A percentile compares a stretch with the other conserved stretches of the same genome.
These are phyloP conservation scores for Hirtodrosophila alboralis DNA, from an alignment of 2,888 invertebrate species.

Conservation along the genomic window DNA sequence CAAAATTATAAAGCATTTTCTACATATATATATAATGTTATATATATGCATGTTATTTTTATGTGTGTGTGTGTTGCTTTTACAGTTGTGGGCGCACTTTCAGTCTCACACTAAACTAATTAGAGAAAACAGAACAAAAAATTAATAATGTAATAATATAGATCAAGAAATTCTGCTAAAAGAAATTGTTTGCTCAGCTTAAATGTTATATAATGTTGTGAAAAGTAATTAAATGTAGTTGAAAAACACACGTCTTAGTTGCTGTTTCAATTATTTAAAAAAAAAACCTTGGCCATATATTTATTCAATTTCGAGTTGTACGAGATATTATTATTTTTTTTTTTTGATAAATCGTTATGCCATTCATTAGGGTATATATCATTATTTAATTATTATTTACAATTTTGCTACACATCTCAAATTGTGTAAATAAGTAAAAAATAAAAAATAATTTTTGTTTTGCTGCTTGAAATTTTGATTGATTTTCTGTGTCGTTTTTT, in stretches of 20 bases:
- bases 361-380: conserved; percentile 20
- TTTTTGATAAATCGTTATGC: no score
- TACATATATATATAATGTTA: conserved; percentile 12
- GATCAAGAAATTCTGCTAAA: conserved; percentile 37
- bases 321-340: conserved; percentile 12
- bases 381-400: conserved; percentile 46
- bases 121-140: conserved; percentile 31
- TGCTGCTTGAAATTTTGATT: conserved; percentile 50
- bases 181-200: conserved; percentile 29
- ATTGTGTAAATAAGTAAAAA: conserved; percentile 52
- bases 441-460: conserved; percentile 14
- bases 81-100: conserved; percentile 60
- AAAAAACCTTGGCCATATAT: no score
- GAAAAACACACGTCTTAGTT: conserved; percentile 15
- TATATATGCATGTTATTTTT: conserved; percentile 12
- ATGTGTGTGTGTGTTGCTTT: conserved; percentile 16
- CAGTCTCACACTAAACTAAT: conserved; percentile 72
- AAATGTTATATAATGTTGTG: conserved; percentile 35
- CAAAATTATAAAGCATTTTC: conserved; percentile 71
- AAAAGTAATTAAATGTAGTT: no score
- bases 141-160: conserved; percentile 5
- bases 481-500: no score
- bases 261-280: neutral
- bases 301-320: conserved; percentile 24
- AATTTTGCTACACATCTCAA: conserved; percentile 51